Evolutionary conservation across 1,140 invertebrate genomes (phyloP).

Genomic region (Oryctes rhinoceros): DNA sequence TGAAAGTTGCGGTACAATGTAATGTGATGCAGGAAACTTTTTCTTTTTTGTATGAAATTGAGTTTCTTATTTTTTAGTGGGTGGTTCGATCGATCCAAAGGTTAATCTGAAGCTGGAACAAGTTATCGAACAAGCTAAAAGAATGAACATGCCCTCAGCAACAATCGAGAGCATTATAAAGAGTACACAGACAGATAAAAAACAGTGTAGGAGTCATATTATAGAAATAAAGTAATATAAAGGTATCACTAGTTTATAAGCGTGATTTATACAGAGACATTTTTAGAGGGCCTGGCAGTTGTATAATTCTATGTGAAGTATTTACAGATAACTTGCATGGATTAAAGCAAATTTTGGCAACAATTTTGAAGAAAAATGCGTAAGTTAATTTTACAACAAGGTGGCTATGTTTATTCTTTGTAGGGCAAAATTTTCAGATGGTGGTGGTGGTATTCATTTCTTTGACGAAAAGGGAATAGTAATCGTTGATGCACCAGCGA

Average conservation of each 20-base stretch:
- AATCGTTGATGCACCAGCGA: not conserved
- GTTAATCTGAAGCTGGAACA: constrained; percentile 66
- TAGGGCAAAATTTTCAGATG: constrained; percentile 20
- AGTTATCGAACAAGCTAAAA: constrained; percentile 68
- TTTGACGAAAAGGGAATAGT: constrained; percentile 5
- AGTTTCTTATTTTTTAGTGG: constrained; percentile 59
- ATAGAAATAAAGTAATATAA: constrained; percentile 60
- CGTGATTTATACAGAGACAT: constrained; percentile 22
- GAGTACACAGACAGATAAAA: constrained; percentile 60
- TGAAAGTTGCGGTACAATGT: constrained; percentile 68
- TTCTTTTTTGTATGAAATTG: constrained; percentile 41
- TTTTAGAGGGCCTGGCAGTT: constrained; percentile 62
- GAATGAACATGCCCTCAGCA: constrained; percentile 67
- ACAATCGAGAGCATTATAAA: constrained; percentile 69
- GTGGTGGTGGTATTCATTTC: constrained; percentile 7
- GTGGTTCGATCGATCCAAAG: constrained; percentile 65
- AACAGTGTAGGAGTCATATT: constrained; percentile 55
- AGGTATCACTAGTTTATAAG: not conserved
- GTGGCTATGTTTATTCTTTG: not conserved
- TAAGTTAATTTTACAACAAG: constrained; percentile 32
- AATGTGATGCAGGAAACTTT: not conserved
- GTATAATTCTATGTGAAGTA: constrained; percentile 60
- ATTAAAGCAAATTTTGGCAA: constrained; percentile 59
- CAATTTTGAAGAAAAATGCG: constrained; percentile 62
- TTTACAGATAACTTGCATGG: constrained; percentile 58